Evolutionary conservation across 2,797 vertebrate genomes (phyloP).

Genomic region (Sciurus carolinensis): DNA sequence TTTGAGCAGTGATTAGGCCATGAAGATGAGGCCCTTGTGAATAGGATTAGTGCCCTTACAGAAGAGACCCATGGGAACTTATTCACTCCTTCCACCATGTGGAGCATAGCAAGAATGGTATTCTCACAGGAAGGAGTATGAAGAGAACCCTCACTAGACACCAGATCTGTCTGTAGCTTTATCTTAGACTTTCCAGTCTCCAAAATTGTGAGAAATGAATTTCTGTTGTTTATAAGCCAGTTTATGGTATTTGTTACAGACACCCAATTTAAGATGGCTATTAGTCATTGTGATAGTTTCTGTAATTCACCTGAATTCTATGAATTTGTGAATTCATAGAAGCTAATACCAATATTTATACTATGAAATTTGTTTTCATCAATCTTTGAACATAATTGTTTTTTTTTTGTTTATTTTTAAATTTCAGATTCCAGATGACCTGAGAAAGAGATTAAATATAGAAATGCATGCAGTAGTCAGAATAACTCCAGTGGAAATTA

Average conservation of each 20-base stretch:
- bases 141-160: not conserved
- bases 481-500: conserved; percentile 92
- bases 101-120: not conserved
- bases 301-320: conserved; percentile 16
- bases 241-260: not conserved
- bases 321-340: conserved; percentile 41
- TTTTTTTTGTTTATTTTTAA: conserved; percentile 67
- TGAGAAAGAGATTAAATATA: conserved; percentile 91
- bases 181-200: no score
- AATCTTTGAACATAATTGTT: conserved; percentile 57
- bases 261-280: not conserved
- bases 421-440: conserved; percentile 93
- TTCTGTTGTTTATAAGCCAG: not conserved
- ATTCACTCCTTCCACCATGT: not conserved
- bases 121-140: not conserved
- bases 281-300: not conserved
- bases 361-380: conserved; percentile 59
- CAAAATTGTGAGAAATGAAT: not conserved
- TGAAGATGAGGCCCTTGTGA: not conserved
- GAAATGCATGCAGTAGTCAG: conserved; percentile 93
- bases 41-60: not conserved
- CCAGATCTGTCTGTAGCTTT: not conserved
- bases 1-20: not conserved
- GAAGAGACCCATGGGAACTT: not conserved
- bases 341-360: conserved; percentile 1